Percentiles rank a stretch among this genome's conserved stretches.
These are phyloP conservation scores for Chromis chromis DNA, from an alignment of 2,797 vertebrate genomes.

Conservation along the genomic window DNA sequence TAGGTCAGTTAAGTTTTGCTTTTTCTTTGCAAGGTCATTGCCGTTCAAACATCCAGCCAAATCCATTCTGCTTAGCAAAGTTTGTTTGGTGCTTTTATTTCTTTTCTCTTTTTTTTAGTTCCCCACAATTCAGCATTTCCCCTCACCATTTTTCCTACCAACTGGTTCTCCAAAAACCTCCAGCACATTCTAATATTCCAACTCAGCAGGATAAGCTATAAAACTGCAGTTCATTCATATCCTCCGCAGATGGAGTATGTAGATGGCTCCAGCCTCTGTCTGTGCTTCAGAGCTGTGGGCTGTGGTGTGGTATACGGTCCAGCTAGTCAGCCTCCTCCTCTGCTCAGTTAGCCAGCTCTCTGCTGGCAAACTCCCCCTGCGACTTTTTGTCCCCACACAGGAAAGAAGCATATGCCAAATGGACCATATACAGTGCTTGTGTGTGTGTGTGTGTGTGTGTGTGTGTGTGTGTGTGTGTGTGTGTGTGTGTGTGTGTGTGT, in stretches of 20 bases:
- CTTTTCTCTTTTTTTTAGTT: constrained; percentile 32
- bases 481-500: background rate
- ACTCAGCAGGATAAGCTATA: constrained; percentile 74
- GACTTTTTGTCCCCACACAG: constrained; percentile 60
- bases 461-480: constrained; percentile 4
- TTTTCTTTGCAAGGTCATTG: constrained; percentile 9
- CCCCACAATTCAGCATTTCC: constrained; percentile 69
- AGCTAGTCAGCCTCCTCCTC: constrained; percentile 49
- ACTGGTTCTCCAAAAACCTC: constrained; percentile 67
- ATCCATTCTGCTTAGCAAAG: constrained; percentile 48
- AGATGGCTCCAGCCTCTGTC: constrained; percentile 63
- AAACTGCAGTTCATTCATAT: constrained; percentile 77
- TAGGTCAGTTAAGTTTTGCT: background rate
- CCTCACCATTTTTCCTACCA: constrained; percentile 66
- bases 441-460: constrained; percentile 24
- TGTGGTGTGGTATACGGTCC: constrained; percentile 58
- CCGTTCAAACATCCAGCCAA: constrained; percentile 33
- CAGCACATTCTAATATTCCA: constrained; percentile 67
- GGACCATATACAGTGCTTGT: constrained; percentile 40
- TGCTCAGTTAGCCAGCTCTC: constrained; percentile 62
- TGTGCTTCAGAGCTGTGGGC: constrained; percentile 67
- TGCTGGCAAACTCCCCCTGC: constrained; percentile 55
- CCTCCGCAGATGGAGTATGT: constrained; percentile 73
- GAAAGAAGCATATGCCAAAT: constrained; percentile 68
- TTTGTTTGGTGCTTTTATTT: constrained; percentile 27